Conservation (phyloP, 2,797 vertebrate species). For the Chelon auratus region DNA sequence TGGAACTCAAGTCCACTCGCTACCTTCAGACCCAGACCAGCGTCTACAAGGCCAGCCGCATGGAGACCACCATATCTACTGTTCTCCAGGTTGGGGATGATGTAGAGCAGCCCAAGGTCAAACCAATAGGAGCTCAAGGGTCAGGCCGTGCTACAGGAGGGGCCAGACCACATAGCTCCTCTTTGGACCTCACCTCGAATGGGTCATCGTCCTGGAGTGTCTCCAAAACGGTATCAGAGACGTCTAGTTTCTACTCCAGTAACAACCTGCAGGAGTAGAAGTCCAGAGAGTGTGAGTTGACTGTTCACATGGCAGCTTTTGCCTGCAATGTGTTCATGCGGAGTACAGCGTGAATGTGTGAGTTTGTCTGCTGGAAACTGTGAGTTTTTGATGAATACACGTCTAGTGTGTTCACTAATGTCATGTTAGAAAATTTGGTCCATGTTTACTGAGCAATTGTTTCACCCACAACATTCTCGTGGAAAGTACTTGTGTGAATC, state of each 20-base stretch:
- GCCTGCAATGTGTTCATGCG: conserved; percentile 18
- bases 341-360: conserved; percentile 29
- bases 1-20: conserved; percentile 93
- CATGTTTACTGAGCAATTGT: conserved; percentile 15
- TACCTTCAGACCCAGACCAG: conserved; percentile 94
- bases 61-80: conserved; percentile 90
- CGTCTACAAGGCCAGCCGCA: conserved; percentile 91
- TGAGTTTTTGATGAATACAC: conserved; percentile 31
- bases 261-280: conserved; percentile 84
- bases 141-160: not conserved
- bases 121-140: conserved; percentile 37
- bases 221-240: conserved; percentile 92
- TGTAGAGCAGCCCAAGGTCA: conserved; percentile 81
- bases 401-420: conserved; percentile 15
- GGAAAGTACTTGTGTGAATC: not conserved
- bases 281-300: conserved; percentile 23
- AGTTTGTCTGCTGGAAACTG: conserved; percentile 21
- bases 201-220: conserved; percentile 91
- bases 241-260: conserved; percentile 93
- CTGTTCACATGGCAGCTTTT: conserved; percentile 34
- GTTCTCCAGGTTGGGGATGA: conserved; percentile 81
- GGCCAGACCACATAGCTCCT: conserved; percentile 77
- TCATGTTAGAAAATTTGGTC: conserved; percentile 17
- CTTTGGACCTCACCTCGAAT: conserved; percentile 90
- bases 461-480: not conserved